A percentile compares a stretch with the other conserved stretches of the same genome.
Conservation (phyloP, 2,888 invertebrate species). For the Drosophila buzzatii region DNA sequence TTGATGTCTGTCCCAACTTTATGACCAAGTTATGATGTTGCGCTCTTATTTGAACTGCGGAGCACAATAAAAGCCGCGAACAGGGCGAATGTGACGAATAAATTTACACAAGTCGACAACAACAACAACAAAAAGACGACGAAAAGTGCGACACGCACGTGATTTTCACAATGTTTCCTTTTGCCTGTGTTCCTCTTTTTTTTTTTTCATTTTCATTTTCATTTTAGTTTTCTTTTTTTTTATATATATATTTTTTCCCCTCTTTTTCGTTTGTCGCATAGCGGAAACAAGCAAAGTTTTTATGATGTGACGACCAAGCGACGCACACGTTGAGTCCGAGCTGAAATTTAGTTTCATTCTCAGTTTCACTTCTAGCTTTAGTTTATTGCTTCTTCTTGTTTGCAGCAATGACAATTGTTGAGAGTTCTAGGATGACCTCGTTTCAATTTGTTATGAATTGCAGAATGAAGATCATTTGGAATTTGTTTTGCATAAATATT, state of each 20-base stretch:
- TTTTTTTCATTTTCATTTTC: constrained; percentile 37
- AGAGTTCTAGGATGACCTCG: background rate
- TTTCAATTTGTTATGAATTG: background rate
- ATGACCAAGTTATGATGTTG: constrained; percentile 45
- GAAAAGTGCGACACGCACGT: constrained; percentile 70
- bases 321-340: constrained; percentile 22
- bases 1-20: constrained; percentile 40
- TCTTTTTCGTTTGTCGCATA: constrained; percentile 12
- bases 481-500: background rate
- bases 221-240: constrained; percentile 10
- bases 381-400: constrained; percentile 13
- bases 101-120: constrained; percentile 60
- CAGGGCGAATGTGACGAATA: constrained; percentile 61
- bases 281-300: constrained; percentile 67
- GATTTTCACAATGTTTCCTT: constrained; percentile 69
- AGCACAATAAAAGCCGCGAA: constrained; percentile 50
- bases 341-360: constrained; percentile 49
- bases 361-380: constrained; percentile 55
- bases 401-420: background rate
- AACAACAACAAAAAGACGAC: constrained; percentile 21
- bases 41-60: constrained; percentile 26
- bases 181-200: constrained; percentile 10
- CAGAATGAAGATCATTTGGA: background rate
- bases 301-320: constrained; percentile 50
- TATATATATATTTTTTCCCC: background rate